phyloP scores from a whole-genome alignment of 2,888 invertebrate genomes.

The Scrobipalpa costella region DNA sequence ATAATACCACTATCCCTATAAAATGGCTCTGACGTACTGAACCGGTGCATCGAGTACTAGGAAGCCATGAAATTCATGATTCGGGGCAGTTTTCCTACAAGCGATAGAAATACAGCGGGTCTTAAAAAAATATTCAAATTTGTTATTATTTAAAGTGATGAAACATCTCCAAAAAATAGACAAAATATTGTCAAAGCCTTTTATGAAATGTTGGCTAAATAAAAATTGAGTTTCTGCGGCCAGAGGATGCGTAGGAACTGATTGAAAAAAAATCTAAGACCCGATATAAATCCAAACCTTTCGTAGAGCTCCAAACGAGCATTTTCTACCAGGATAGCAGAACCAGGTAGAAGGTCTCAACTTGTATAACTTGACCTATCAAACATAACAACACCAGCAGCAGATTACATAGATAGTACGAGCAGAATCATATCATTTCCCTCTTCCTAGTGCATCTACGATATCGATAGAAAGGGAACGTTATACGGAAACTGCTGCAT shows the following conservation, averaged over 20 bases:
- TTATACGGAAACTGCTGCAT: not conserved
- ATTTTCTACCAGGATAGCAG: constrained; percentile 1
- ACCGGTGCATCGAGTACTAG: not conserved
- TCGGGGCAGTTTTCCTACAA: not conserved
- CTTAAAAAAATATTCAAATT: not conserved
- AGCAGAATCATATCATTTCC: not conserved
- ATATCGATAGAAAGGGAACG: not conserved
- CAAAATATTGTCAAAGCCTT: not conserved
- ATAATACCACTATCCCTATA: not conserved
- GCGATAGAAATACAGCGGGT: not conserved
- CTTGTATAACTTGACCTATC: not conserved
- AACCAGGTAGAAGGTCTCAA: not conserved
- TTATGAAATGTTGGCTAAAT: not conserved
- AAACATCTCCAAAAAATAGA: not conserved
- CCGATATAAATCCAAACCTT: not conserved
- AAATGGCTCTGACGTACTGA: not conserved
- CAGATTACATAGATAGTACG: not conserved
- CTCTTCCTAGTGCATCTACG: not conserved
- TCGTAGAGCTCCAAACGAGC: not conserved
- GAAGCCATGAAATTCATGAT: not conserved
- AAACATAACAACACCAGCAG: not conserved
- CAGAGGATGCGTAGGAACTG: not conserved
- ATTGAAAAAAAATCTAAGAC: not conserved
- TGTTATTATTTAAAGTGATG: not conserved
- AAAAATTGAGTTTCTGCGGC: not conserved